These are phyloP conservation scores for Zaprionus camerounensis DNA, from an alignment of 1,140 invertebrate genomes.

Conservation along the genomic window DNA sequence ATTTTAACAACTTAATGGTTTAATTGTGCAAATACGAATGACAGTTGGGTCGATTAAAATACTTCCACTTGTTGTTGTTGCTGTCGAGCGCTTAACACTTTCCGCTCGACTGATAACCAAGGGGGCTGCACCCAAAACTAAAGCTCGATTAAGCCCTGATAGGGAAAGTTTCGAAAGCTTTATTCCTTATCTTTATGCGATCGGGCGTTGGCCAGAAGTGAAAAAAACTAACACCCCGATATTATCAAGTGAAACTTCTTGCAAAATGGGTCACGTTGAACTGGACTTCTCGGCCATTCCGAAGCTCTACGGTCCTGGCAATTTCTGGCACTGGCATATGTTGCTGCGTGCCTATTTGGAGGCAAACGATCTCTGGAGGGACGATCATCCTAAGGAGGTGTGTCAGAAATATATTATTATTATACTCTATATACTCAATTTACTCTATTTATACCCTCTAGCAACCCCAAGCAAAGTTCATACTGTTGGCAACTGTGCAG, in stretches of 20 bases:
- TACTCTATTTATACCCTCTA: neutral
- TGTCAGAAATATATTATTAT: no score
- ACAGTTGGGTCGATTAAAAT: constrained; percentile 9
- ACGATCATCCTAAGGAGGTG: constrained; percentile 64
- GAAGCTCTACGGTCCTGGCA: constrained; percentile 53
- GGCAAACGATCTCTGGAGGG: constrained; percentile 56
- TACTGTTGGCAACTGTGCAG: constrained; percentile 55
- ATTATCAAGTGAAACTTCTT: constrained; percentile 31
- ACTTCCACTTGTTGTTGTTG: constrained; percentile 1
- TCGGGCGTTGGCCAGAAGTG: neutral
- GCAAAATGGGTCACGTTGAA: constrained; percentile 50
- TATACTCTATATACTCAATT: no score
- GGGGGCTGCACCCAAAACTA: constrained; percentile 5
- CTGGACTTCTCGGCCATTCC: constrained; percentile 66
- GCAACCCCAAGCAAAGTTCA: constrained; percentile 55
- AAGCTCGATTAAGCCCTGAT: constrained; percentile 45
- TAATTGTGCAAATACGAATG: constrained; percentile 52
- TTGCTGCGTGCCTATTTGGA: constrained; percentile 57
- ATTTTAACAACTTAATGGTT: constrained; percentile 81
- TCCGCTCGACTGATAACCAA: constrained; percentile 49
- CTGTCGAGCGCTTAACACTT: constrained; percentile 46
- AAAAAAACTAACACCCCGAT: neutral
- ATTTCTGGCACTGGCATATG: constrained; percentile 67
- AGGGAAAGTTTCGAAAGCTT: constrained; percentile 26
- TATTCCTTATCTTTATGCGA: neutral